Evolutionary conservation across 2,113 vertebrate species (phyloP).

Genomic region (Anser brachyrhynchus): DNA sequence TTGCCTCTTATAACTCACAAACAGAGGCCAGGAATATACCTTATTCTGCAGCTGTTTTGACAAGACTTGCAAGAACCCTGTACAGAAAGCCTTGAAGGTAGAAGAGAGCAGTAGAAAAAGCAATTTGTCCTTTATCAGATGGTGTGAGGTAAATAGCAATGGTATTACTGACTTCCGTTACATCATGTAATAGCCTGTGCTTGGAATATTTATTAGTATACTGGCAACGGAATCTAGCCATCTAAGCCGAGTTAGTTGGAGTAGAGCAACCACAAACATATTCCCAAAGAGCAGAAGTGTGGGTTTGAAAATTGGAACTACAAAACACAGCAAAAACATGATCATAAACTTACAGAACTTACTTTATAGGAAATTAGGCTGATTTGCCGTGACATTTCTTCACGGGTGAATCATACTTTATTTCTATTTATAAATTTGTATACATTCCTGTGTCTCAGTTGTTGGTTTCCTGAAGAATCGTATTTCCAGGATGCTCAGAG

Average conservation of each 20-base stretch:
- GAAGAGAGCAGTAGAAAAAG: background rate
- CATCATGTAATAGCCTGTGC: background rate
- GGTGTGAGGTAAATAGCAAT: background rate
- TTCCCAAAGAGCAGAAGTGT: background rate
- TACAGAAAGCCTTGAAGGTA: background rate
- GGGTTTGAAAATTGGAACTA: background rate
- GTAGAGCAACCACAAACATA: background rate
- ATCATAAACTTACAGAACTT: background rate
- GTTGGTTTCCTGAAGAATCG: fast-evolving
- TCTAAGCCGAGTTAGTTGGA: background rate
- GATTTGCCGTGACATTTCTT: background rate
- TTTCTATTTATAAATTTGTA: background rate
- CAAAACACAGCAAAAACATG: background rate
- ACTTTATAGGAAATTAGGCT: background rate
- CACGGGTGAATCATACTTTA: background rate
- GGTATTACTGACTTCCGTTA: background rate
- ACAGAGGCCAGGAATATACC: background rate
- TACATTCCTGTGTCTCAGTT: background rate
- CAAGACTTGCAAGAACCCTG: background rate
- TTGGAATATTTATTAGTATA: background rate
- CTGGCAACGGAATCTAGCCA: background rate
- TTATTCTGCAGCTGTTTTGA: background rate
- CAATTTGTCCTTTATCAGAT: background rate
- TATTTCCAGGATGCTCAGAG: background rate
- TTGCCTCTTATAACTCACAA: background rate